Evolutionary conservation across 1,140 invertebrate genomes (phyloP).

Genomic region (Psilanteris sp.): DNA sequence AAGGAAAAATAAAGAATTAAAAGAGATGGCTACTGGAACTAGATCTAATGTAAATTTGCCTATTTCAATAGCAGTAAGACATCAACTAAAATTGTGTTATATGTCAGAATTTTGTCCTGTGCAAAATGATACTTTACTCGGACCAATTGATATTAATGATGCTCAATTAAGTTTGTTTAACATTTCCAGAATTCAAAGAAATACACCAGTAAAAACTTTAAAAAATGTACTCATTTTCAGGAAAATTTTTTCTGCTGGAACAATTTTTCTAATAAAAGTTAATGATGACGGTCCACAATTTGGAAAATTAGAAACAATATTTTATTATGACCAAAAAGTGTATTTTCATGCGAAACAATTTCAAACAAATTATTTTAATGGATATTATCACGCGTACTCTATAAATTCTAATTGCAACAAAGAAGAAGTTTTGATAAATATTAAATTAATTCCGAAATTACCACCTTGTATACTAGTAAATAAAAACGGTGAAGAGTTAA

Average conservation of each 20-base stretch:
- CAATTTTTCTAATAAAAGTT: not conserved
- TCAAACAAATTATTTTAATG: slow-evolving; percentile 1
- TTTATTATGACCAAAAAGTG: not conserved
- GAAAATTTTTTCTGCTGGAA: slow-evolving; percentile 2
- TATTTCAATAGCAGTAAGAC: not conserved
- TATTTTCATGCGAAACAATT: not conserved
- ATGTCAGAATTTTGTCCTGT: not conserved
- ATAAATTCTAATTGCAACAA: not conserved
- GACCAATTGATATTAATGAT: not conserved
- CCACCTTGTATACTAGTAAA: no score
- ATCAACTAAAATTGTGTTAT: slow-evolving; percentile 1
- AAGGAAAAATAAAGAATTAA: not conserved
- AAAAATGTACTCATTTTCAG: slow-evolving; percentile 14
- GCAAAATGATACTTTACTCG: not conserved
- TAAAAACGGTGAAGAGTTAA: no score
- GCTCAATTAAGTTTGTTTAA: slow-evolving; percentile 1
- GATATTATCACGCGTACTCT: slow-evolving; percentile 2
- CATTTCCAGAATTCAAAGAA: slow-evolving; percentile 1
- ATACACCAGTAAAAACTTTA: slow-evolving; percentile 5
- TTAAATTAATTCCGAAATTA: not conserved
- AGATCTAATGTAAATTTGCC: not conserved
- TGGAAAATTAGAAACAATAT: not conserved
- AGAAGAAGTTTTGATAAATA: not conserved
- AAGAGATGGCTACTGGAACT: not conserved
- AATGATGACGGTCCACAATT: not conserved